Conservation (phyloP, 1,140 invertebrate genomes). For the Brachionus calyciflorus region DNA sequence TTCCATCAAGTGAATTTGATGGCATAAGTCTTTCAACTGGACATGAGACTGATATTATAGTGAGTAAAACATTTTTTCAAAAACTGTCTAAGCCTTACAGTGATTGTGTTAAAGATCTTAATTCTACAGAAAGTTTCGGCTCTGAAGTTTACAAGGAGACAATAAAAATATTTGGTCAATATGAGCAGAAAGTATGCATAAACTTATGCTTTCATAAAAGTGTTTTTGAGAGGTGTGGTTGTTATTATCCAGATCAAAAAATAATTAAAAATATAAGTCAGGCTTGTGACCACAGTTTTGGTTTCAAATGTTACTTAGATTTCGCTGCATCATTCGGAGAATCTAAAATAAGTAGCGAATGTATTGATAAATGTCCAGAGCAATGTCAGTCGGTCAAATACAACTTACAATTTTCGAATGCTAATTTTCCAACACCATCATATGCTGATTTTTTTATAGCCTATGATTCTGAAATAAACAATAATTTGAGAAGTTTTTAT, state of each 20-base stretch:
- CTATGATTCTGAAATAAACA: not conserved
- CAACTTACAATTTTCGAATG: not conserved
- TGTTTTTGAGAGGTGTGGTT: not conserved
- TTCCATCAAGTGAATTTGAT: not conserved
- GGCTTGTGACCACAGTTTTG: not conserved
- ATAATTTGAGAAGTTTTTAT: not conserved
- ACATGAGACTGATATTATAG: slow-evolving; percentile 12
- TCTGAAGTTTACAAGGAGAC: slow-evolving; percentile 9
- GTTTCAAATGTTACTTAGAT: not conserved
- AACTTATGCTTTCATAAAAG: not conserved
- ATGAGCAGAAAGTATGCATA: slow-evolving; percentile 10
- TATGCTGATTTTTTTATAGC: not conserved
- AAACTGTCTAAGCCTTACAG: slow-evolving; percentile 7
- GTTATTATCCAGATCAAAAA: not conserved
- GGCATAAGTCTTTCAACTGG: not conserved
- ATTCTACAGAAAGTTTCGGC: not conserved
- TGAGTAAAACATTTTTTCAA: not conserved
- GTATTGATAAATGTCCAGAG: not conserved
- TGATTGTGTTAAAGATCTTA: not conserved
- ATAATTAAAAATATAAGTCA: not conserved
- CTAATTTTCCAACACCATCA: slow-evolving; percentile 12
- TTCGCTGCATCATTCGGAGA: not conserved
- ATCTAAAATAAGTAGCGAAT: not conserved
- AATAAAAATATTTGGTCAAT: not conserved
- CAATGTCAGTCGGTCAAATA: not conserved